phyloP scores from a whole-genome alignment of 2,797 vertebrate genomes.

The Petrocephalus schoutedeni region DNA sequence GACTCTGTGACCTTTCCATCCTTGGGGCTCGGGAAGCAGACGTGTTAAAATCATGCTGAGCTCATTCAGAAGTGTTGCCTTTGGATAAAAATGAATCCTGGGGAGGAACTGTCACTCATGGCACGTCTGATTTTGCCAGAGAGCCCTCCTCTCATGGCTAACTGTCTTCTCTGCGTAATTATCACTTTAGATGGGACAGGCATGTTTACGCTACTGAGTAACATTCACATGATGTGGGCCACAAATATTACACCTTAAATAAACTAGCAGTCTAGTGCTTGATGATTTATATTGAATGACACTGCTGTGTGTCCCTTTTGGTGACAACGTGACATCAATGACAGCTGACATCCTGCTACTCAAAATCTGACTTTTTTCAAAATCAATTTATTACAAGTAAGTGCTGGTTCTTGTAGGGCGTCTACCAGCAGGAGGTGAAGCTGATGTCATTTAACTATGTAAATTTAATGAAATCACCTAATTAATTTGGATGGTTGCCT shows the following conservation, averaged over 20 bases:
- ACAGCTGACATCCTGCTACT: not conserved
- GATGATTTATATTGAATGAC: not conserved
- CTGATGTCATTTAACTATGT: not conserved
- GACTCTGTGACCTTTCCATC: not conserved
- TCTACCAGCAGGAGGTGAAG: not conserved
- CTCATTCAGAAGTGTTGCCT: not conserved
- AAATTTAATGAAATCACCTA: not conserved
- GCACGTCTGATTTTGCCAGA: not conserved
- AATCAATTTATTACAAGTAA: not conserved
- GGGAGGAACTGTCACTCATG: not conserved
- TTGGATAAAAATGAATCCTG: not conserved
- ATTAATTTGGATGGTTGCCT: not conserved
- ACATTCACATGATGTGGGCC: not conserved
- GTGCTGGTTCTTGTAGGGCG: not conserved
- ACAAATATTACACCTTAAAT: not conserved
- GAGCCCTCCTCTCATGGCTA: not conserved
- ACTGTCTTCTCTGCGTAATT: not conserved
- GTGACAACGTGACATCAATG: not conserved
- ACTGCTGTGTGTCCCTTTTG: not conserved
- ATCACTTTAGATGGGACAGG: not conserved
- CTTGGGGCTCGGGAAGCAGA: not conserved
- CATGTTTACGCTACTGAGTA: not conserved
- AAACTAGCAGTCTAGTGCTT: not conserved
- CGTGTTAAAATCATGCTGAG: not conserved
- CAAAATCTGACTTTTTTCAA: not conserved